These are phyloP conservation scores for Drosophila hydei DNA, from an alignment of 1,140 invertebrate species.

Conservation along the genomic window DNA sequence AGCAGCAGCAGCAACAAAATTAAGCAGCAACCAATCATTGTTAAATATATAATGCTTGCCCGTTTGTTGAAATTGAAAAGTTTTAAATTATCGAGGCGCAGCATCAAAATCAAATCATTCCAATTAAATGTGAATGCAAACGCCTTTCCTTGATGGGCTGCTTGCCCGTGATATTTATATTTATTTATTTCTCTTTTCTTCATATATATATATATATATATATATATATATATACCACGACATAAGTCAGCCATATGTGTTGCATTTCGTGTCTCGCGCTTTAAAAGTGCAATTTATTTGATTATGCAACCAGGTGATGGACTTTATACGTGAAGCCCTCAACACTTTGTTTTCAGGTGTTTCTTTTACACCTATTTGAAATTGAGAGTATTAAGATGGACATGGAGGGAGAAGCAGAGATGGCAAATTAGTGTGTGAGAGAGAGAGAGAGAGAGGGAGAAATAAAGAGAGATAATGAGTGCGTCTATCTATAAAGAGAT, in stretches of 20 bases:
- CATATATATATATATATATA: too few relatives aligned
- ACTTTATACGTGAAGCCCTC: not conserved
- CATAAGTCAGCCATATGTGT: constrained; percentile 9
- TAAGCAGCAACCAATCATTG: constrained; percentile 78
- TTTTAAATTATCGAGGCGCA: constrained; percentile 71
- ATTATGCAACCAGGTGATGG: constrained; percentile 10
- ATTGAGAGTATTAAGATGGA: too few relatives aligned
- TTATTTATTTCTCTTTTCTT: not conserved
- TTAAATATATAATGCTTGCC: constrained; percentile 63
- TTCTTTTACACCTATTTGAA: too few relatives aligned
- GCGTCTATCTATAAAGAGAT: too few relatives aligned
- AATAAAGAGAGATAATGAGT: too few relatives aligned
- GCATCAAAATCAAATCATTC: constrained; percentile 79
- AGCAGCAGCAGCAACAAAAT: constrained; percentile 44
- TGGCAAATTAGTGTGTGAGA: too few relatives aligned
- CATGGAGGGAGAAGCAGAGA: too few relatives aligned
- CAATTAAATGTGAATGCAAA: constrained; percentile 81
- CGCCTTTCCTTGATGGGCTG: constrained; percentile 1
- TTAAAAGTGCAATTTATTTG: constrained; percentile 32
- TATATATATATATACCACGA: not conserved
- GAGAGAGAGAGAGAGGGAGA: too few relatives aligned
- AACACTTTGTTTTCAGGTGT: too few relatives aligned
- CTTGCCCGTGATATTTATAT: constrained; percentile 4
- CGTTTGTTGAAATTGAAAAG: constrained; percentile 76
- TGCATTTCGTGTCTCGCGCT: constrained; percentile 5